Evolutionary conservation across 2,113 vertebrate species (phyloP), one percentile per base, ranked within the genome.

Genomic region (Thalassoma bifasciatum): DNA sequence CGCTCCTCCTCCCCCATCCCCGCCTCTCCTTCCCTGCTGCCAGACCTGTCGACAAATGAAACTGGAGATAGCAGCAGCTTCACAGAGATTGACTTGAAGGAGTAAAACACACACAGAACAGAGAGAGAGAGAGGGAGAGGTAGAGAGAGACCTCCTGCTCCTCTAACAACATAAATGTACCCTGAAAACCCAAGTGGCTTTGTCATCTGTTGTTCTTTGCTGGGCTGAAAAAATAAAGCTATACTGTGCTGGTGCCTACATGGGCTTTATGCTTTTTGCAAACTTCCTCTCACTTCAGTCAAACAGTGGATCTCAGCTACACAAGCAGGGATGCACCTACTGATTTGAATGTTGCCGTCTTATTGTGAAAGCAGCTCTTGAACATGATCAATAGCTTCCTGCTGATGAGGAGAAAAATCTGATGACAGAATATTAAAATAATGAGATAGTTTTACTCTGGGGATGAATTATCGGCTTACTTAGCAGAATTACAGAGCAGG

Each of bases 381-480:
- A 57, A 2, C 30, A 8, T 65, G 67, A 90, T 88, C 90, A 50
- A 86, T 85, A 87, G 75, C 85, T 83, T 85, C 79, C 79, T 88
- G 87, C 87, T 88, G 85, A 88, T 80, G 75, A 81, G 50, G 74
- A 83, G 74, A 77, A 82, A 88, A 86, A 83, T 58, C 70, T 67
- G 75, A 89, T 84, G 84, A 82, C 82, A 77, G 80, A 72, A 82
- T 88, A 86, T 90, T 86, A 82, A 82, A 89, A 86, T 91, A 86
- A 85, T 84, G 78, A 83, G 84, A 88, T 88, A 81, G 77, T 85
- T 87, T 91, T 90, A 84, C 78, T 10, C 78, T 10, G 40, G 67
- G 65, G 82, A 77, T 30, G 78, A 74, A 79, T 86, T 66, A 82
- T 82, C 56, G 57, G 75, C 84, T 89, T 87, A 81, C 82, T 82